Percentiles rank a stretch among this genome's conserved stretches.
phyloP scores from a whole-genome alignment of 1,140 invertebrate species.

The Lethocerus indicus region DNA sequence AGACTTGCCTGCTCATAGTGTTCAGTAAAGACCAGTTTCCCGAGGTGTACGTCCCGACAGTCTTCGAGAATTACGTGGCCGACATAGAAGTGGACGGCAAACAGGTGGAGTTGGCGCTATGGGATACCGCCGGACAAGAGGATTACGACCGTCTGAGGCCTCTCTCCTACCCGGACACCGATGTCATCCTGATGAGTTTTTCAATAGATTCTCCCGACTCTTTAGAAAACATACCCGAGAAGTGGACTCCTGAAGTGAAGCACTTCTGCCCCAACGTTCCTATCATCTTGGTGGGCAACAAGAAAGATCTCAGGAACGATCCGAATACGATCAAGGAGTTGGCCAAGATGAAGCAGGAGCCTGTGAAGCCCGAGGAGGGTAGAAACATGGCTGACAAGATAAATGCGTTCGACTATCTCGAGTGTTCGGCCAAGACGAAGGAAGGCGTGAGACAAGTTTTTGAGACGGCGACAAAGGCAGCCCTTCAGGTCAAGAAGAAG shows the following conservation, averaged over 20 bases:
- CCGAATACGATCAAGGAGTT: slow-evolving; percentile 90
- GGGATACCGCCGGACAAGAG: slow-evolving; percentile 98
- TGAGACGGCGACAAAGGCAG: slow-evolving; percentile 95
- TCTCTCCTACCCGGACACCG: slow-evolving; percentile 92
- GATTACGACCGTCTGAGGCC: slow-evolving; percentile 95
- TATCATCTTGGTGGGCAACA: slow-evolving; percentile 95
- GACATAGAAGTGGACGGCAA: slow-evolving; percentile 95
- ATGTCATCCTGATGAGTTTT: slow-evolving; percentile 97
- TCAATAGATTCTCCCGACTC: slow-evolving; percentile 94
- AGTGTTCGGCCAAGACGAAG: slow-evolving; percentile 99
- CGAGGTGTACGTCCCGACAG: slow-evolving; percentile 96
- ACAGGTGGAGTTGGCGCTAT: slow-evolving; percentile 87
- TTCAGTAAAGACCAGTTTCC: slow-evolving; percentile 99
- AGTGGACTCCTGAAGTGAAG: slow-evolving; percentile 95
- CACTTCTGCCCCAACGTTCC: slow-evolving; percentile 98
- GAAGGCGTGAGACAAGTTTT: slow-evolving; percentile 98
- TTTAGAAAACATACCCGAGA: slow-evolving; percentile 93
- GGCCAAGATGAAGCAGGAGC: slow-evolving; percentile 98
- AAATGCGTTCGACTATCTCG: slow-evolving; percentile 95
- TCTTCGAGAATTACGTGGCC: slow-evolving; percentile 98
- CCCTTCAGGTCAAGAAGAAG: slow-evolving; percentile 59
- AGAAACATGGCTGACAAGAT: slow-evolving; percentile 98
- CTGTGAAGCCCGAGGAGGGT: slow-evolving; percentile 94
- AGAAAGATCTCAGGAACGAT: slow-evolving; percentile 90
- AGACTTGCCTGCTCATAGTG: slow-evolving; percentile 94